phyloP scores from a whole-genome alignment of 2,797 vertebrate species.

The Kryptopterus vitreolus region DNA sequence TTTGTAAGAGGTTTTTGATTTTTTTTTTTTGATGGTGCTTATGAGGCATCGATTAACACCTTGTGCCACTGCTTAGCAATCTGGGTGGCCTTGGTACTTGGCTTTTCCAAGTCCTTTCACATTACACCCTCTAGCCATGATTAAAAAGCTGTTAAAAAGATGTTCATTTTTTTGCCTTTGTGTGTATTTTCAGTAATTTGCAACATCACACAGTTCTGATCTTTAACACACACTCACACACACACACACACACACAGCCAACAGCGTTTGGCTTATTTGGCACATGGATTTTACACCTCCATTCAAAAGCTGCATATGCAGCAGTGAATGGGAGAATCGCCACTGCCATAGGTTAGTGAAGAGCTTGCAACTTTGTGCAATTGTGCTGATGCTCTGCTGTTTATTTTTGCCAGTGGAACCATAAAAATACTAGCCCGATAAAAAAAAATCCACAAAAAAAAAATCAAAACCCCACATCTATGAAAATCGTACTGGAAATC shows the following conservation, averaged over 20 bases:
- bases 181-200: constrained; percentile 31
- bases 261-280: constrained; percentile 30
- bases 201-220: constrained; percentile 31
- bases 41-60: constrained; percentile 48
- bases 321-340: constrained; percentile 50
- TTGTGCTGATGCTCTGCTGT: constrained; percentile 41
- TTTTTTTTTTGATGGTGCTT: constrained; percentile 16
- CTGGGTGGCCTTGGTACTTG: constrained; percentile 43
- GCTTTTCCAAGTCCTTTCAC: constrained; percentile 49
- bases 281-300: constrained; percentile 41
- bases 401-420: constrained; percentile 54
- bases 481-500: no score
- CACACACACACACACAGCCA: constrained; percentile 14
- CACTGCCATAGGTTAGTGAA: constrained; percentile 48
- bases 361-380: constrained; percentile 47
- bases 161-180: constrained; percentile 35
- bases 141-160: constrained; percentile 33
- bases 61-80: constrained; percentile 39
- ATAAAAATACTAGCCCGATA: constrained; percentile 46
- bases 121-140: constrained; percentile 42
- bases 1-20: constrained; percentile 22
- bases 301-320: constrained; percentile 47
- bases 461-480: constrained; percentile 17
- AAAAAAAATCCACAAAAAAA: constrained; percentile 31
- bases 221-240: constrained; percentile 22